phyloP scores from a whole-genome alignment of 2,797 vertebrate species.

The Miichthys miiuy region DNA sequence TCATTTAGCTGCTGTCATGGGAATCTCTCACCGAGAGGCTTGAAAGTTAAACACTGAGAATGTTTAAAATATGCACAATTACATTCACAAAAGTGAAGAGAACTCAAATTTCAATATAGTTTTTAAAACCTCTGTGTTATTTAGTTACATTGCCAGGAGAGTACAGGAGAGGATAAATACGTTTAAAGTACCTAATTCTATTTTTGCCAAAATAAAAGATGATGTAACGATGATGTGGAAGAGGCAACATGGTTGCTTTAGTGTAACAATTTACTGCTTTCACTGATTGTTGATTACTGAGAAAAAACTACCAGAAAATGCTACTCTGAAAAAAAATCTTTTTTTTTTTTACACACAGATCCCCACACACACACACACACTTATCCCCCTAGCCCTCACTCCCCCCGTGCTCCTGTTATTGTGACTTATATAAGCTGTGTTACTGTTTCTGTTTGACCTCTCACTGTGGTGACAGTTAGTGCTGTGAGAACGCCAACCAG shows the following conservation, averaged over 20 bases:
- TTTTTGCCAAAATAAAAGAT: conserved; percentile 2
- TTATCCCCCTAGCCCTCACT: conserved; percentile 3
- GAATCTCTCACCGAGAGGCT: no score
- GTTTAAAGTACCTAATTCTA: background rate
- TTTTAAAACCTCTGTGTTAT: background rate
- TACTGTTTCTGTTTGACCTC: conserved; percentile 82
- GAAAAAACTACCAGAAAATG: conserved; percentile 6
- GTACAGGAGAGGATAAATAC: background rate
- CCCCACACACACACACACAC: background rate
- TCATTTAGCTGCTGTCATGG: no score
- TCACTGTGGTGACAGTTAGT: conserved; percentile 79
- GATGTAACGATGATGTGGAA: background rate
- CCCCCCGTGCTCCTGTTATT: conserved; percentile 69
- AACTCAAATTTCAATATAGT: no score
- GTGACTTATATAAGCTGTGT: conserved; percentile 83
- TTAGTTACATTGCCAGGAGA: background rate
- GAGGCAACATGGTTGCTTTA: background rate
- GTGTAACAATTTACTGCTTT: conserved; percentile 4
- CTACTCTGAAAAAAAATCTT: background rate
- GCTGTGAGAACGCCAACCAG: conserved; percentile 73
- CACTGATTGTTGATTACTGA: conserved; percentile 10
- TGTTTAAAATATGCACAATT: no score
- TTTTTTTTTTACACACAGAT: background rate
- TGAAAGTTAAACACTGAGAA: background rate
- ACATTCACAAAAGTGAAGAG: no score